A percentile compares a stretch with the other conserved stretches of the same genome.
These are phyloP conservation scores for Dasypogon diadema DNA, from an alignment of 2,888 invertebrate genomes.

Conservation along the genomic window DNA sequence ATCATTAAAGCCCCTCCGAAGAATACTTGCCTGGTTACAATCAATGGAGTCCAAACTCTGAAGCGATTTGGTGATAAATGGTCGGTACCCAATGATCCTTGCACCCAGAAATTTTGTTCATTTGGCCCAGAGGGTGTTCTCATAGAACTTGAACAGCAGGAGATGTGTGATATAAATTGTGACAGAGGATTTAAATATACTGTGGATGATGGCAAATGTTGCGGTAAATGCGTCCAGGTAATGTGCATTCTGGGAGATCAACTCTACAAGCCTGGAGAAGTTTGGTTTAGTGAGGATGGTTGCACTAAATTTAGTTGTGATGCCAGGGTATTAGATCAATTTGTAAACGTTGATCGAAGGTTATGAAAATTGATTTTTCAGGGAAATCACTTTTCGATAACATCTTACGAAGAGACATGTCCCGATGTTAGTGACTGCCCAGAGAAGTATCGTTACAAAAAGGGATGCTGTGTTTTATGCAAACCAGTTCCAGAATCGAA, in stretches of 20 bases:
- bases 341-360: too few relatives aligned
- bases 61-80: constrained; percentile 69
- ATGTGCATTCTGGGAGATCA: constrained; percentile 72
- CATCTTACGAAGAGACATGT: constrained; percentile 72
- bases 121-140: constrained; percentile 64
- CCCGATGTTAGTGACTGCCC: constrained; percentile 75
- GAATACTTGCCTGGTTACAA: constrained; percentile 64
- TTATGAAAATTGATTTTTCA: too few relatives aligned
- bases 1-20: constrained; percentile 63
- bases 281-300: constrained; percentile 75
- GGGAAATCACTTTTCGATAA: constrained; percentile 71
- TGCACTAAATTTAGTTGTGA: constrained; percentile 75
- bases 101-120: constrained; percentile 64
- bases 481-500: constrained; percentile 70
- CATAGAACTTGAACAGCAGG: constrained; percentile 60
- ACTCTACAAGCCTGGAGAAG: constrained; percentile 70
- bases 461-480: constrained; percentile 79
- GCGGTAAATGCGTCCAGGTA: constrained; percentile 75
- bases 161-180: constrained; percentile 63
- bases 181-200: constrained; percentile 73
- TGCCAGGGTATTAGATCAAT: too few relatives aligned
- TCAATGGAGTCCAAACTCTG: constrained; percentile 63
- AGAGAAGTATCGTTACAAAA: constrained; percentile 70
- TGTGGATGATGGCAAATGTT: constrained; percentile 70
- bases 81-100: constrained; percentile 69